These are phyloP conservation scores for Proales similis DNA, from an alignment of 1,140 invertebrate genomes.

Conservation along the genomic window DNA sequence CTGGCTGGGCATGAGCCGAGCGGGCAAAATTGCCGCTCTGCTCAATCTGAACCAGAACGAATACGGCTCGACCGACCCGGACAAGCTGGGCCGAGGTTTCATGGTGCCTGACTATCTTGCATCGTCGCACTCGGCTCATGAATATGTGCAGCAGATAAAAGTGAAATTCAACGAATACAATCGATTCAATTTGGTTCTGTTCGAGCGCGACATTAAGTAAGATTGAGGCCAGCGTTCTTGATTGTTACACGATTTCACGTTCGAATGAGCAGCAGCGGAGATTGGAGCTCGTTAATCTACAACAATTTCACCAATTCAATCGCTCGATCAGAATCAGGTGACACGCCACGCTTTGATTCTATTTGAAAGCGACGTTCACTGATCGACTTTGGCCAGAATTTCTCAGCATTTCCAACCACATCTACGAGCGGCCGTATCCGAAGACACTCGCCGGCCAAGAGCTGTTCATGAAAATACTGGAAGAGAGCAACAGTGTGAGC, in stretches of 20 bases:
- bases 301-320: no score
- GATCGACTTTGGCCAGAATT: no score
- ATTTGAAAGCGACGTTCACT: no score
- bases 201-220: constrained; percentile 29
- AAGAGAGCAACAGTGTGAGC: constrained; percentile 2
- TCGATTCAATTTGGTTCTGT: constrained; percentile 29
- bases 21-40: constrained; percentile 10
- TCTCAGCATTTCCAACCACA: constrained; percentile 28
- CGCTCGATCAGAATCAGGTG: no score
- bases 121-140: neutral
- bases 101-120: constrained; percentile 25
- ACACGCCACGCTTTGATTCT: no score
- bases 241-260: no score
- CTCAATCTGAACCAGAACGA: constrained; percentile 23
- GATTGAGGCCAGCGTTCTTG: no score
- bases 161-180: neutral
- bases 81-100: constrained; percentile 8
- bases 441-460: constrained; percentile 20
- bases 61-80: neutral
- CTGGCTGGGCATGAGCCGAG: constrained; percentile 11
- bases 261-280: no score
- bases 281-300: no score
- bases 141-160: constrained; percentile 10
- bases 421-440: constrained; percentile 10
- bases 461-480: constrained; percentile 7